Evolutionary conservation across 2,888 invertebrate genomes (phyloP).

Genomic region (Hipparchia semele): DNA sequence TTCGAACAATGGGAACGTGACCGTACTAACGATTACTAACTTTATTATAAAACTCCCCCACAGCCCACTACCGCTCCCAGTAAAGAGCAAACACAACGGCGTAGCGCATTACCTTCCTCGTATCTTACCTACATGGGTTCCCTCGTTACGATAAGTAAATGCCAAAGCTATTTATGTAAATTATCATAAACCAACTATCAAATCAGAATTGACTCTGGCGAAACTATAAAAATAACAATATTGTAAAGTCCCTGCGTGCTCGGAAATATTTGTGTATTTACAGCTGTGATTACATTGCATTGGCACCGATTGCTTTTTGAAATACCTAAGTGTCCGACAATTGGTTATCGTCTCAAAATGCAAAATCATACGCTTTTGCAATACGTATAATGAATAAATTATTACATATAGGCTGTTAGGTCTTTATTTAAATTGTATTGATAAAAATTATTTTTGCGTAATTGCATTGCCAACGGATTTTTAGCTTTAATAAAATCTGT

Average conservation of each 20-base stretch:
- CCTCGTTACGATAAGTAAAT: slow-evolving; percentile 58
- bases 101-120: slow-evolving; percentile 40
- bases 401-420: slow-evolving; percentile 41
- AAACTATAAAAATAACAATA: slow-evolving; percentile 56
- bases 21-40: slow-evolving; percentile 65
- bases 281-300: slow-evolving; percentile 51
- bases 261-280: slow-evolving; percentile 52
- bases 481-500: slow-evolving; percentile 54
- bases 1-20: slow-evolving; percentile 80
- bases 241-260: slow-evolving; percentile 45
- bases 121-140: slow-evolving; percentile 42
- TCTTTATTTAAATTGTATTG: slow-evolving; percentile 32
- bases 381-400: slow-evolving; percentile 51
- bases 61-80: slow-evolving; percentile 46
- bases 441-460: slow-evolving; percentile 29
- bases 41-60: slow-evolving; percentile 57
- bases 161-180: slow-evolving; percentile 46
- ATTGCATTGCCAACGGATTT: slow-evolving; percentile 46
- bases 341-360: slow-evolving; percentile 47
- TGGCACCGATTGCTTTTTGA: slow-evolving; percentile 49
- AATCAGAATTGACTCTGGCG: slow-evolving; percentile 55
- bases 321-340: slow-evolving; percentile 46
- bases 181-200: slow-evolving; percentile 48
- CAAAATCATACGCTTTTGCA: slow-evolving; percentile 47
- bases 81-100: slow-evolving; percentile 41